Evolutionary conservation across 2,113 vertebrate genomes (phyloP).

Genomic region (Pachypanchax playfairii): DNA sequence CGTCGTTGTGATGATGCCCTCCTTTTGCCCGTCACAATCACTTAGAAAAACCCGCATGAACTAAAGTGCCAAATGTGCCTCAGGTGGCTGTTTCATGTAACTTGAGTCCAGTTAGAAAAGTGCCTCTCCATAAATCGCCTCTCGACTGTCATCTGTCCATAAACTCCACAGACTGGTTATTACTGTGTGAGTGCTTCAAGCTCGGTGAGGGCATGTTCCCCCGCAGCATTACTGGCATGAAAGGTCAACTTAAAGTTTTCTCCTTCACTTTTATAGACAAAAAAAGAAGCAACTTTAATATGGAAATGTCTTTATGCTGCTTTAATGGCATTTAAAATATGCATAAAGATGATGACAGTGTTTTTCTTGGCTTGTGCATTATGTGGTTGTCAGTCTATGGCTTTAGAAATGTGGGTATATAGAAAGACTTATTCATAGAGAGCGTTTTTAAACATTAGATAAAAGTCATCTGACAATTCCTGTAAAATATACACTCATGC

Average conservation of each 20-base stretch:
- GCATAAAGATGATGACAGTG: not conserved
- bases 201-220: slow-evolving; percentile 11
- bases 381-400: too few species aligned
- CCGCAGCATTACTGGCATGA: slow-evolving; percentile 29
- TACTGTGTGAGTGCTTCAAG: not conserved
- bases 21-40: slow-evolving; percentile 8
- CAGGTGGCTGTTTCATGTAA: slow-evolving; percentile 21
- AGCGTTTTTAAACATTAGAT: too few species aligned
- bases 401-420: too few species aligned
- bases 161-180: slow-evolving; percentile 20
- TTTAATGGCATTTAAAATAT: slow-evolving; percentile 2
- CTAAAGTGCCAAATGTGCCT: slow-evolving; percentile 26
- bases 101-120: slow-evolving; percentile 31
- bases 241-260: slow-evolving; percentile 13
- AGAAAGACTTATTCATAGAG: too few species aligned
- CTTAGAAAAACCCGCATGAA: slow-evolving; percentile 2
- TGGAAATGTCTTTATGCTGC: not conserved
- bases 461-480: too few species aligned
- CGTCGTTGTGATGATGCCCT: not conserved
- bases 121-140: not conserved
- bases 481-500: too few species aligned
- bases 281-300: not conserved
- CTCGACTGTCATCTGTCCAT: slow-evolving; percentile 8
- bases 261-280: slow-evolving; percentile 2
- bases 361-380: too few species aligned